phyloP scores from a whole-genome alignment of 2,113 vertebrate genomes.

The Grus americana region DNA sequence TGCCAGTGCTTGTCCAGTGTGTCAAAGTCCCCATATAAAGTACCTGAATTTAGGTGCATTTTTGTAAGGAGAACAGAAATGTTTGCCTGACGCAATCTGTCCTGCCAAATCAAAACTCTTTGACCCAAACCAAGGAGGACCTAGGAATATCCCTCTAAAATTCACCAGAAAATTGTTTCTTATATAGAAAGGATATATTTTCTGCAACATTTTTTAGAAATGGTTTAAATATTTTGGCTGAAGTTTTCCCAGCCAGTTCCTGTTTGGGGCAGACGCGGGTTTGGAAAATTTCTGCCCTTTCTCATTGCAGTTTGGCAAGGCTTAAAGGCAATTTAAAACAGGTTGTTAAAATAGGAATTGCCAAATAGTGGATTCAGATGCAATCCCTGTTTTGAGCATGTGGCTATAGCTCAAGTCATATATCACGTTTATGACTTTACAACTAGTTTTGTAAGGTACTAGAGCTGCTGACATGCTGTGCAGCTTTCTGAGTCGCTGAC shows the following conservation, averaged over 20 bases:
- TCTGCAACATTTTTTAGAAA: not conserved
- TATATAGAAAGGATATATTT: not conserved
- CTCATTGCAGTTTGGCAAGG: slow-evolving; percentile 28
- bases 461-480: not conserved
- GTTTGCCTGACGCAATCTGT: not conserved
- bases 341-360: slow-evolving; percentile 46
- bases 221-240: not conserved
- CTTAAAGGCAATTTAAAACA: slow-evolving; percentile 33
- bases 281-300: slow-evolving; percentile 34
- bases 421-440: not conserved
- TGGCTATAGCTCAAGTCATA: not conserved
- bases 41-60: not conserved
- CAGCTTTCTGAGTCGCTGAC: not conserved
- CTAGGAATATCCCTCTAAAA: not conserved
- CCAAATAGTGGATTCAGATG: slow-evolving; percentile 19
- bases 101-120: not conserved
- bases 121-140: not conserved
- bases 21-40: not conserved
- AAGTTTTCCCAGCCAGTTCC: not conserved
- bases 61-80: not conserved
- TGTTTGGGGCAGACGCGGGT: not conserved
- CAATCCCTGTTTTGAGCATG: not conserved
- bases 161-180: not conserved
- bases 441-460: not conserved
- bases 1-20: not conserved